Conservation (phyloP, 2,888 invertebrate genomes). For the Tromatobia lineatoria region DNA sequence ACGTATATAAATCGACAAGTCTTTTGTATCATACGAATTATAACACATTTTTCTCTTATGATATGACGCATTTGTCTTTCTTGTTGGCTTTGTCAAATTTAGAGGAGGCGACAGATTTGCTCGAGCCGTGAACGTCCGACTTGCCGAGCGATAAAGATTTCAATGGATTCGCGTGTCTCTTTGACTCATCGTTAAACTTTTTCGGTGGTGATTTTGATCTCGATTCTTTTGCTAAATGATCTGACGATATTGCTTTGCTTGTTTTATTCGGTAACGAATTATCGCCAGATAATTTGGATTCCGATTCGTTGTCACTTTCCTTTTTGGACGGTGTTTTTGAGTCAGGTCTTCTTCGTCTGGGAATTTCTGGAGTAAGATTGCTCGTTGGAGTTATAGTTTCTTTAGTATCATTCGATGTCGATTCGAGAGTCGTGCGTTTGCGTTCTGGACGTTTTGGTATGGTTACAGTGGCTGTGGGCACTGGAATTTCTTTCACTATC, state of each 20-base stretch:
- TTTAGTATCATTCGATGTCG: conserved; percentile 46
- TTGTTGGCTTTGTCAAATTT: conserved; percentile 74
- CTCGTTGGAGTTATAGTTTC: conserved; percentile 50
- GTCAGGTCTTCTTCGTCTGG: conserved; percentile 70
- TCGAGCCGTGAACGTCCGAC: conserved; percentile 73
- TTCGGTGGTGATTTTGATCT: not conserved
- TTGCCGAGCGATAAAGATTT: conserved; percentile 62
- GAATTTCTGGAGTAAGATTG: conserved; percentile 64
- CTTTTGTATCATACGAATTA: conserved; percentile 44
- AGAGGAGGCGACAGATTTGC: conserved; percentile 74
- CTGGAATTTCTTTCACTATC: conserved; percentile 72
- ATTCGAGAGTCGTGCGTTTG: conserved; percentile 71
- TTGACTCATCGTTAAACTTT: conserved; percentile 31
- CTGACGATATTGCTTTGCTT: conserved; percentile 41
- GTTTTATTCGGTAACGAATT: conserved; percentile 23
- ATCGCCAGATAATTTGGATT: not conserved
- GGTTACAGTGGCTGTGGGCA: conserved; percentile 60
- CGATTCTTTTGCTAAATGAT: not conserved
- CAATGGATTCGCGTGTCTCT: conserved; percentile 52
- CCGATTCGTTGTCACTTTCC: conserved; percentile 11
- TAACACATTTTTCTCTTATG: conserved; percentile 68
- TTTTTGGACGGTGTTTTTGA: conserved; percentile 44
- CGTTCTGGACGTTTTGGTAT: conserved; percentile 76
- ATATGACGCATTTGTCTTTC: conserved; percentile 81
- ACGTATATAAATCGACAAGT: conserved; percentile 56